Conservation (phyloP, 2,113 vertebrate species). For the Trogon melanurus region DNA sequence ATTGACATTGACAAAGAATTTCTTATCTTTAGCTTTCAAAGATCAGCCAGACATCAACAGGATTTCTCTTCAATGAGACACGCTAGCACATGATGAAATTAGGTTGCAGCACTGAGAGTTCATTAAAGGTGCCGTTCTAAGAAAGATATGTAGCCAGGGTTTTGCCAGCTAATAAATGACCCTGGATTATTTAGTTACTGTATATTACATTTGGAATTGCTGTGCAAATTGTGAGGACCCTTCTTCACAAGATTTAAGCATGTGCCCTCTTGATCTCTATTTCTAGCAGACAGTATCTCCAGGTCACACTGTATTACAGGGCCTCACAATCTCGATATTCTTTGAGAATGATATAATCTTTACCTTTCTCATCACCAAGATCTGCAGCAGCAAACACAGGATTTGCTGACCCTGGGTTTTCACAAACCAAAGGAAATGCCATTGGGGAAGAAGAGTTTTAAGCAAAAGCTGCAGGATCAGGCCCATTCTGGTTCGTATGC, state of each 20-base stretch:
- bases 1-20: constrained; percentile 22
- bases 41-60: constrained; percentile 36
- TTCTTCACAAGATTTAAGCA: neutral
- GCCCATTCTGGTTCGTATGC: neutral
- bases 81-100: neutral
- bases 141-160: neutral
- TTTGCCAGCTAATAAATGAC: constrained; percentile 10
- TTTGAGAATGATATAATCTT: neutral
- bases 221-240: neutral
- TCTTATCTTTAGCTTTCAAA: constrained; percentile 54
- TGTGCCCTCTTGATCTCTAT: neutral
- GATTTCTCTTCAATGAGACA: neutral
- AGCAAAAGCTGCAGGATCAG: neutral
- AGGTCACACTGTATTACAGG: neutral
- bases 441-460: neutral
- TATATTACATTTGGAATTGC: neutral
- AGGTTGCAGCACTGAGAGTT: neutral
- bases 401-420: neutral
- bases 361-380: neutral
- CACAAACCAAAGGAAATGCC: neutral
- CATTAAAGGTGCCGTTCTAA: constrained; percentile 18
- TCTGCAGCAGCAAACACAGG: neutral
- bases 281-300: neutral
- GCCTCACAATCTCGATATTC: neutral
- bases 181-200: neutral